phyloP scores from a whole-genome alignment of 2,113 vertebrate genomes.

The Gobius niger region DNA sequence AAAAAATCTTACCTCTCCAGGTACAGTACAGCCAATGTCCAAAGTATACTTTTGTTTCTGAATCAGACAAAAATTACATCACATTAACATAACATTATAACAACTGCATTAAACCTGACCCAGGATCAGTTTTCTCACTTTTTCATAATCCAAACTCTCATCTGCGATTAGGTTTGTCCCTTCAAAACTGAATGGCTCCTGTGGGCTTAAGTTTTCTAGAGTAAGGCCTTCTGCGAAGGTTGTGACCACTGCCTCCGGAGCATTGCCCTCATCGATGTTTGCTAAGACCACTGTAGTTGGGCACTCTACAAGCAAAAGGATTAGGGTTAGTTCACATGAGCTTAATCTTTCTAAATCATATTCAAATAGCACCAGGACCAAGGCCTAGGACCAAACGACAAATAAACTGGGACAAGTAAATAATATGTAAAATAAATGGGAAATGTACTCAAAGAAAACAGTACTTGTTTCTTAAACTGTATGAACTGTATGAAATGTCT shows the following conservation, averaged over 20 bases:
- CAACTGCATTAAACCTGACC: not conserved
- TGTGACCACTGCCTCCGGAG: rapidly evolving
- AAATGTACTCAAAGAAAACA: no score
- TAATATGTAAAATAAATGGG: no score
- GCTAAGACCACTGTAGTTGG: rapidly evolving
- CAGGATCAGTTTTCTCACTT: constrained; percentile 41
- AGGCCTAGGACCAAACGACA: no score
- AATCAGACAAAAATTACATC: no score
- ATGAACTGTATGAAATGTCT: no score
- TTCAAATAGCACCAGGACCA: no score
- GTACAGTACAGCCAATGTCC: no score
- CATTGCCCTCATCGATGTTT: constrained; percentile 40
- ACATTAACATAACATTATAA: no score
- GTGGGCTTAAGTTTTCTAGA: not conserved
- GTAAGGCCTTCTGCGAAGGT: not conserved
- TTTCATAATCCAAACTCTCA: constrained; percentile 61
- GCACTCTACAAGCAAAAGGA: constrained; percentile 53
- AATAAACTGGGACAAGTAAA: no score
- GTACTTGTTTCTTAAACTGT: no score
- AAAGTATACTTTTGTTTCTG: no score
- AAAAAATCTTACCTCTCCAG: no score
- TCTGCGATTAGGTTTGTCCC: constrained; percentile 21
- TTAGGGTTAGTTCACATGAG: not conserved
- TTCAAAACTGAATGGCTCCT: constrained; percentile 4
- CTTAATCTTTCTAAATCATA: not conserved